A percentile compares a stretch with the other conserved stretches of the same genome.
Evolutionary conservation across 1,140 invertebrate species (phyloP).

Genomic region (Portunus trituberculatus): DNA sequence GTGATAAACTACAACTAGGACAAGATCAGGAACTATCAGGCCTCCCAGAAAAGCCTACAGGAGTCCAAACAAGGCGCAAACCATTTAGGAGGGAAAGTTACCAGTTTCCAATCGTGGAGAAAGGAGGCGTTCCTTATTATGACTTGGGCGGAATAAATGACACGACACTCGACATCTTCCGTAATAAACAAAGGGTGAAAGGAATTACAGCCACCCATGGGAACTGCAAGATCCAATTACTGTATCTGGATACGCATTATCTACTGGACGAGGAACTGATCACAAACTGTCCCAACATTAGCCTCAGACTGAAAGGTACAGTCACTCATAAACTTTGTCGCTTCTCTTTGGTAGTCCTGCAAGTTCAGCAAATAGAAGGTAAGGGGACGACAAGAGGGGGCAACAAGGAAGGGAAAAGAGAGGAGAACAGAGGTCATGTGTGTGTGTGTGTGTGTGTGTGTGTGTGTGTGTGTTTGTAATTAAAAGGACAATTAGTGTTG

Average conservation of each 20-base stretch:
- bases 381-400: no score
- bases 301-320: not conserved
- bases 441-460: no score
- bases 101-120: not conserved
- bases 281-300: not conserved
- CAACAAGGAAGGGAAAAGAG: no score
- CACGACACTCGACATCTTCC: not conserved
- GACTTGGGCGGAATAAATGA: not conserved
- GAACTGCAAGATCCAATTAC: not conserved
- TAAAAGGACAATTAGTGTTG: no score
- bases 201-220: not conserved
- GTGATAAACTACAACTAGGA: not conserved
- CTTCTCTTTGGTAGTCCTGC: no score
- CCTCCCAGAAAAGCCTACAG: no score
- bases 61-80: no score
- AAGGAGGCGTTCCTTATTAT: not conserved
- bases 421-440: no score
- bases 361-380: no score
- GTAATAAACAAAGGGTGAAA: not conserved
- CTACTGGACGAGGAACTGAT: not conserved
- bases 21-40: no score
- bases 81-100: not conserved
- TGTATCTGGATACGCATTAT: not conserved
- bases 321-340: no score
- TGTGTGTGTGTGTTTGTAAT: no score